Base-by-base conservation (phyloP, 2,888 invertebrate genomes). In the Neoscelio sp. region DNA sequence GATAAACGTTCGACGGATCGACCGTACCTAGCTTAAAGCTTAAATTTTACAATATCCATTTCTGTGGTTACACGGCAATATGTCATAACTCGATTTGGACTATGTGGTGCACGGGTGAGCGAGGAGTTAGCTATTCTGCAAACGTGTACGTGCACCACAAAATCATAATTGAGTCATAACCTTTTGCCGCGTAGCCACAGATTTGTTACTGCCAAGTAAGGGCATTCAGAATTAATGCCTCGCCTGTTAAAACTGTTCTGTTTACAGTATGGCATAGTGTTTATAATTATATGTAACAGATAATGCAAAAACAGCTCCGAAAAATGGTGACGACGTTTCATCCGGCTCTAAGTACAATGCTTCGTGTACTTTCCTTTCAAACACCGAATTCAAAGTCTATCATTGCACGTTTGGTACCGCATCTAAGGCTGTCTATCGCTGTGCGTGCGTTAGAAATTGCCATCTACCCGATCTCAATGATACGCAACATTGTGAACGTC, bases 161-260 rank as follows among this genome's bases (percentile, higher is more conserved):
- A 50, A 50, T 50, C 33, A 50, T 50, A 50, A 50, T 33, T 33
- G 50, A 50, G 33, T 50, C 17, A 50, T 33, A 50, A 50, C 30
- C 23, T 50, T 30, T 50, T 50, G 50, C 50, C 7, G 2, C 17
- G 17, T 18, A 18, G 10, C 33, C 33, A 33, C 18, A 33, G 33
- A 50, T 50, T 50, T 50, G 33, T 50, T 50, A 33, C 17, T 30
- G 50, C 10, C 33, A 17, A 50, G 33, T 30, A 50, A 15, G 30
- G 1, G 33, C 50, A 50, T 50, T 17, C 17, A 50, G 33, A 48
- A 28, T 10, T 13, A 28, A 26, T 26, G 48, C 18, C 18, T 50
- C n/a, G 17, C 33, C 12, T 33, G 28, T 48, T 48, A 17, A 15
- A 28, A 28, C 28, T 48, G 23, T n/a, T n/a, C n/a, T n/a, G n/a